Conservation (phyloP, 1,140 invertebrate genomes). For the Calosoma granatense region DNA sequence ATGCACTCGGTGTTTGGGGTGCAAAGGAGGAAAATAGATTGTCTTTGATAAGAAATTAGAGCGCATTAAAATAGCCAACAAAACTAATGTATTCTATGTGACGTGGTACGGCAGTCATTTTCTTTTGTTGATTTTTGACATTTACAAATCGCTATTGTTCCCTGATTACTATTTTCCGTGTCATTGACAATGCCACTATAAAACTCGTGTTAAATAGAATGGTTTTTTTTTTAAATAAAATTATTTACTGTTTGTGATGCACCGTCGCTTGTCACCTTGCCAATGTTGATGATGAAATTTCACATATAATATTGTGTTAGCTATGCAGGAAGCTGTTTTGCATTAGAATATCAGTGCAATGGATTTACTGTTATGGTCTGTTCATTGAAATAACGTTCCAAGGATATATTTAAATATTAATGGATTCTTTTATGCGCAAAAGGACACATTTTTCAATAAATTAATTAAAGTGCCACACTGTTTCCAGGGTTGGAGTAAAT, state of each 20-base stretch:
- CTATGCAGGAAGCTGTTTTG: too few species aligned
- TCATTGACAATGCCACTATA: constrained; percentile 1
- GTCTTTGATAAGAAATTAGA: constrained; percentile 2
- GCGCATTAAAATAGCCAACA: neutral
- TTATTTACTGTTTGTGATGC: constrained; percentile 2
- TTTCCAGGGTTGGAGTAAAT: too few species aligned
- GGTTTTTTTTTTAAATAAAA: neutral
- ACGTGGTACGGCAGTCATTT: neutral
- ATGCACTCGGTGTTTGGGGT: neutral
- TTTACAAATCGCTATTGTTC: constrained; percentile 3
- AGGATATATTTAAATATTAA: too few species aligned
- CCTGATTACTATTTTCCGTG: constrained; percentile 7
- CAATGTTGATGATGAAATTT: too few species aligned
- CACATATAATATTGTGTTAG: too few species aligned
- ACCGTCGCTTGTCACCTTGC: too few species aligned
- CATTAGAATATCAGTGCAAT: too few species aligned
- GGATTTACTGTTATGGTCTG: too few species aligned
- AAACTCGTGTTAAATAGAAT: constrained; percentile 8
- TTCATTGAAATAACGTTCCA: too few species aligned
- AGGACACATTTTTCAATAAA: too few species aligned
- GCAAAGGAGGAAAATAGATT: neutral
- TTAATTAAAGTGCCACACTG: too few species aligned
- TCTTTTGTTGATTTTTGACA: constrained; percentile 8
- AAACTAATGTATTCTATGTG: neutral
- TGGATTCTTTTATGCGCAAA: too few species aligned